Evolutionary conservation across 2,888 invertebrate species (phyloP).

Genomic region (Phytoseiulus persimilis): DNA sequence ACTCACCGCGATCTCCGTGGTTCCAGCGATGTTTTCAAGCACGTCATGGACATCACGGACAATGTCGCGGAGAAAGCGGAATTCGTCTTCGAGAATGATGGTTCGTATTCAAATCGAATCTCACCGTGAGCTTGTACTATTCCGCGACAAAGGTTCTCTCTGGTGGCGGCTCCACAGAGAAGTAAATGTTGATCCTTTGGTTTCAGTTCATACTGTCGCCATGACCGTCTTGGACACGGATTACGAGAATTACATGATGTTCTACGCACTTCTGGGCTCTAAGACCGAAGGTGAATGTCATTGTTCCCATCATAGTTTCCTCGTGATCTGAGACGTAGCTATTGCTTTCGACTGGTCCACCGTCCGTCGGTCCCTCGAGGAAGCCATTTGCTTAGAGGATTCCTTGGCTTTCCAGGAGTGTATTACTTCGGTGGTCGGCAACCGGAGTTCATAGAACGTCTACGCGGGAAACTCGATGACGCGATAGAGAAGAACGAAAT

Average conservation of each 20-base stretch:
- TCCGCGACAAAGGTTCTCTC: too few species aligned
- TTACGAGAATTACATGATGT: slow-evolving; percentile 11
- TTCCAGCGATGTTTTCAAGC: not conserved
- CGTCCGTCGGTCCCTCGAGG: not conserved
- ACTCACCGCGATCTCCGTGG: too few species aligned
- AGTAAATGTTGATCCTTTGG: too few species aligned
- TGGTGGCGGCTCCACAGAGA: too few species aligned
- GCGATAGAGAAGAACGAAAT: not conserved
- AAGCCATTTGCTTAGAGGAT: too few species aligned
- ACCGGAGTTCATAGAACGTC: not conserved
- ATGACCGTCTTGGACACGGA: slow-evolving; percentile 12
- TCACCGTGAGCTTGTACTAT: too few species aligned
- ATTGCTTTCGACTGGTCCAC: not conserved
- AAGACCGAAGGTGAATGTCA: not conserved
- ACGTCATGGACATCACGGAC: not conserved
- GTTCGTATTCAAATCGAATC: too few species aligned
- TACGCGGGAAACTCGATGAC: not conserved
- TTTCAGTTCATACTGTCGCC: not conserved
- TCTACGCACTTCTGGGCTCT: not conserved
- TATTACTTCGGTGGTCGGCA: slow-evolving; percentile 6
- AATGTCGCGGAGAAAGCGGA: not conserved
- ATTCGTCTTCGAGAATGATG: slow-evolving; percentile 8
- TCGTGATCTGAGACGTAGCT: too few species aligned
- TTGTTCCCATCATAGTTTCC: too few species aligned
- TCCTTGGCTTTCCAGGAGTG: slow-evolving; percentile 10